Conservation (phyloP, 2,113 vertebrate genomes). For the Panthera tigris region DNA sequence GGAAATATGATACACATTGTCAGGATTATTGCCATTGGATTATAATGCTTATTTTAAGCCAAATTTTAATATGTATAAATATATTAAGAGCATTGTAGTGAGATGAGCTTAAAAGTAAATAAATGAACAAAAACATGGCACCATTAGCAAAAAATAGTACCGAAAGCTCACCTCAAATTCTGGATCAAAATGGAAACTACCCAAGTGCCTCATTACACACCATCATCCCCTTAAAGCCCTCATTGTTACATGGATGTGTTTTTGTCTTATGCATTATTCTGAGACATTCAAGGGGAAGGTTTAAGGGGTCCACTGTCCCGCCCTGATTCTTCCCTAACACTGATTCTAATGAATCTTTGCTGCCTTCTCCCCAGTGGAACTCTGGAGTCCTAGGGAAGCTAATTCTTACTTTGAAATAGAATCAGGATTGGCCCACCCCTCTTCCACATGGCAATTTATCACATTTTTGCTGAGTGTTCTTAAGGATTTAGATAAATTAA, state of each 20-base stretch:
- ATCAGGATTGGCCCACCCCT: background rate
- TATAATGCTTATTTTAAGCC: background rate
- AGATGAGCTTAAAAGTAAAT: slow-evolving; percentile 2
- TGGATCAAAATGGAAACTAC: background rate
- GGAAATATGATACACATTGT: background rate
- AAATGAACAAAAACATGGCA: background rate
- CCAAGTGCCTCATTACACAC: background rate
- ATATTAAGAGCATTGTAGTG: background rate
- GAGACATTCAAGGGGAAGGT: background rate
- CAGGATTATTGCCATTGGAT: background rate
- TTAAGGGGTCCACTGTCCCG: background rate
- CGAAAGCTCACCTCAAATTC: background rate
- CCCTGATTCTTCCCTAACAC: background rate
- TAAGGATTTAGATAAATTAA: background rate
- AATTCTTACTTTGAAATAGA: background rate
- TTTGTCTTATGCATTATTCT: background rate
- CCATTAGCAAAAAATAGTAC: background rate
- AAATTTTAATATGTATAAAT: background rate
- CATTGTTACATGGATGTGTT: background rate
- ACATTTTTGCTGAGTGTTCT: background rate
- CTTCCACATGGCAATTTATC: background rate
- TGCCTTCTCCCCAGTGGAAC: background rate
- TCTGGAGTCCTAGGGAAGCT: background rate
- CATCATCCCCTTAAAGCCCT: background rate
- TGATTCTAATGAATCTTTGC: background rate